Base-by-base conservation (phyloP, 2,888 invertebrate genomes). In the Agrochola litura region DNA sequence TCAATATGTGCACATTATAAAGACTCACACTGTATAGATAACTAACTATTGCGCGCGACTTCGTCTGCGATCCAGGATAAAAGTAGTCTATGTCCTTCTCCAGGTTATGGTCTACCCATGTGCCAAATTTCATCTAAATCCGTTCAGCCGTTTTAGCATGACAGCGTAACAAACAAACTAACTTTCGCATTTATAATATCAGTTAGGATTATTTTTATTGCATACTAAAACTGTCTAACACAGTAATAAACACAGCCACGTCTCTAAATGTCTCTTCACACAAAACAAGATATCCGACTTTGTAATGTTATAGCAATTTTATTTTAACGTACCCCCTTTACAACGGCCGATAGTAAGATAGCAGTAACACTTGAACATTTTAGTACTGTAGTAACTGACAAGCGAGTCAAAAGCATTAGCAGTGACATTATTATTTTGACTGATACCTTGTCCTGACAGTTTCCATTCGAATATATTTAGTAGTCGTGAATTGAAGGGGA, bases 291-390 rank as follows among this genome's bases (percentile, higher is more conserved):
- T 64, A 76, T 67, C 73, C 67, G 63, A 88, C 87, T 72, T 79
- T 87, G 87, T 87, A 88, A 79, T 46, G 60, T 54, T 77, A 82
- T 70, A 10, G 73, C 75, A 66, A 67, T 82, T 87, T 87, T 84
- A 87, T 80, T 82, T 86, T 82, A 87, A 52, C 70, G 80, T 70
- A 82, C 76, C 60, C 14, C 66, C 86, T 83, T 78, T 72, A 79
- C 76, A 77, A 72, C 72, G 12, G 43, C 46, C 30, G 66, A 73
- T 63, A 60, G 77, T 76, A 22, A 63, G 76, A 54, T 25, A 60
- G 52, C 25, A 25, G 41, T 64, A 74, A 61, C 64, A 84, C 83
- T 86, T 75, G 69, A 70, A 49, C 67, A 43, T 73, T 82, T 82
- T 60, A 79, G 16, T 74, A 5, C 74, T n/a, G 25, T 10, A 49